Base-by-base conservation (phyloP, 2,888 invertebrate genomes). In the Leucophenga montana region DNA sequence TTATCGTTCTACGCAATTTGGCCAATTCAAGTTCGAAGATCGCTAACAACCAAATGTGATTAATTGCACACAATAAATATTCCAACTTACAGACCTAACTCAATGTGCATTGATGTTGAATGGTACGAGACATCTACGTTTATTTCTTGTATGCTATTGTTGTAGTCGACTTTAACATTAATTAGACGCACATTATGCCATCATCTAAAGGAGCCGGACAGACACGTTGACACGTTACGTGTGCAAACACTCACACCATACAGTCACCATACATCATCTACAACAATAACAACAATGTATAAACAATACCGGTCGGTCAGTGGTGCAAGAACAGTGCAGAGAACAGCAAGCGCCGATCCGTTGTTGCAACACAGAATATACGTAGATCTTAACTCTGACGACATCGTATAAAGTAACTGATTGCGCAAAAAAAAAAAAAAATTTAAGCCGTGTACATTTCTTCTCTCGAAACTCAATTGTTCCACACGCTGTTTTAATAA, bases 201-300 rank as follows among this genome's bases (percentile, higher is more conserved):
- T 11, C 39, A 13, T 3, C 9, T 9, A 18, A 61, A 13, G n/a
- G 27, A 57, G 50, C 16, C 18, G 3, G 48, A 6, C 48, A 18
- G 61, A 18, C 22, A 16, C 62, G 46, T 46, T 46, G 46, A 33
- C 20, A 46, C n/a, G n/a, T 20, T 46, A 62, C 62, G 62, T 62
- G 62, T 16, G 62, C 22, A 62, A 62, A 62, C 46, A 62, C 46
- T 27, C 3, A 6, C n/a, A 16, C 31, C 27, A 57, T n/a, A 31
- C 13, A 54, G 22, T 27, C n/a, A n/a, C n/a, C n/a, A n/a, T n/a
- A n/a, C n/a, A 9, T 57, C 8, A 57, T 11, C 8, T 8, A 39
- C 8, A 39, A 39, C 39, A 39, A 39, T 3, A 39, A 39, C 39
- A 39, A 39, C 11, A 39, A 27, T 27, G 27, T 27, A 39, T 11